Conservation (phyloP, 2,113 vertebrate species). For the Oostethus manadensis region DNA sequence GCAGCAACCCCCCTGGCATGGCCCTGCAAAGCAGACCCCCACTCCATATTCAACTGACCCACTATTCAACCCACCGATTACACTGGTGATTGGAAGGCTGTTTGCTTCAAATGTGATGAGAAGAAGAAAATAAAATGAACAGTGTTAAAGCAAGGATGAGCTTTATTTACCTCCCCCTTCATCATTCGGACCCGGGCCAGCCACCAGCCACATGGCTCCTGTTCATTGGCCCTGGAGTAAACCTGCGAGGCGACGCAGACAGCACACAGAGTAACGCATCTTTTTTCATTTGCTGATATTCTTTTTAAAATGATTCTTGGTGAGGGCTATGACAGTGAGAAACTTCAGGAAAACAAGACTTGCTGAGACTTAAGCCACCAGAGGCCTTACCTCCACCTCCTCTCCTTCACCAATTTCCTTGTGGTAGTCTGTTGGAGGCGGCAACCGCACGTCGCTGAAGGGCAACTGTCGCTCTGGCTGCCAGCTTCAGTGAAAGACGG, state of each 20-base stretch:
- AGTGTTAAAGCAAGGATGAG: neutral
- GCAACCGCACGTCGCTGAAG: slow-evolving; percentile 86
- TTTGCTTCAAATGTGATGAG: too few species aligned
- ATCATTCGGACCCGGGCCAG: slow-evolving; percentile 88
- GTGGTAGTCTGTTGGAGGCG: slow-evolving; percentile 80
- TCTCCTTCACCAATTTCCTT: slow-evolving; percentile 88
- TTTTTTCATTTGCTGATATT: neutral
- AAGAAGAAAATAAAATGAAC: neutral
- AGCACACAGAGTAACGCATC: neutral
- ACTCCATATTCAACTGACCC: slow-evolving; percentile 50
- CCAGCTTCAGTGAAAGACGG: slow-evolving; percentile 68
- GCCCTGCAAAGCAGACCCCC: slow-evolving; percentile 22
- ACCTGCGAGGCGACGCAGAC: slow-evolving; percentile 65
- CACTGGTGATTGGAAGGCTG: neutral
- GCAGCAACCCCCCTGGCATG: slow-evolving; percentile 24
- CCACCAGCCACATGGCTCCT: slow-evolving; percentile 92
- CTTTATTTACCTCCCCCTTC: slow-evolving; percentile 85
- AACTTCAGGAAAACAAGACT: neutral
- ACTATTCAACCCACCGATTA: slow-evolving; percentile 28
- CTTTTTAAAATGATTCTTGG: neutral
- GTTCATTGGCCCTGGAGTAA: slow-evolving; percentile 86
- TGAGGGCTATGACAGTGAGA: neutral
- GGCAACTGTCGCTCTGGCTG: slow-evolving; percentile 89
- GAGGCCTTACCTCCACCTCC: slow-evolving; percentile 83
- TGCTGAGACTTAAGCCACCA: neutral